Evolutionary conservation across 1,140 invertebrate species (phyloP).

Genomic region (Meloidogyne chitwoodi): DNA sequence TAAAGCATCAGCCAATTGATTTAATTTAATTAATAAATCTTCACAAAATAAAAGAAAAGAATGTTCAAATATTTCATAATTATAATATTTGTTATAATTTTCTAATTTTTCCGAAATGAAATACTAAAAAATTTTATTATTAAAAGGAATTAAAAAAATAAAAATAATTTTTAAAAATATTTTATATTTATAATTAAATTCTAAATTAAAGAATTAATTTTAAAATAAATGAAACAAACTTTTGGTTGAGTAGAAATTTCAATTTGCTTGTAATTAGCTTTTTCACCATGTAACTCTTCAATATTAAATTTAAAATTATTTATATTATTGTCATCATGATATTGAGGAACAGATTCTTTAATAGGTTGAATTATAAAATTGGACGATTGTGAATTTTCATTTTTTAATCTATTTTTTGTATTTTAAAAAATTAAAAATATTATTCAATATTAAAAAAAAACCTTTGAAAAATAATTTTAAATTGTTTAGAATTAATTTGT

Average conservation of each 20-base stretch:
- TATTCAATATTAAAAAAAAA: background rate
- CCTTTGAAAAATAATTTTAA: background rate
- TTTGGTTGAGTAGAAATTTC: background rate
- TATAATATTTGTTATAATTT: background rate
- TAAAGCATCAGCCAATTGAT: background rate
- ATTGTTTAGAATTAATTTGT: background rate
- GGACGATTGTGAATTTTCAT: background rate
- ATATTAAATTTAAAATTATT: constrained; percentile 1
- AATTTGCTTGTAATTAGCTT: background rate
- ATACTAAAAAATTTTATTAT: background rate
- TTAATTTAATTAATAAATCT: background rate
- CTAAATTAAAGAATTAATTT: too few species aligned
- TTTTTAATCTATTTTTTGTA: background rate
- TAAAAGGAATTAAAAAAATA: too few species aligned
- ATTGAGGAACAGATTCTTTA: background rate
- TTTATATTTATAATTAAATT: too few species aligned
- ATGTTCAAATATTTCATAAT: background rate
- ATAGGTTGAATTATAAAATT: background rate
- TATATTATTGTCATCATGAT: background rate
- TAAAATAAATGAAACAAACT: background rate
- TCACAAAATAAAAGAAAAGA: background rate
- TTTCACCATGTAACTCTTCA: constrained; percentile 5
- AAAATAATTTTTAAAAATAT: too few species aligned
- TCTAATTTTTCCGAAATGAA: background rate
- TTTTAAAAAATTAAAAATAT: too few species aligned